Conservation (phyloP, 2,797 vertebrate species). For the Gymnodraco acuticeps region DNA sequence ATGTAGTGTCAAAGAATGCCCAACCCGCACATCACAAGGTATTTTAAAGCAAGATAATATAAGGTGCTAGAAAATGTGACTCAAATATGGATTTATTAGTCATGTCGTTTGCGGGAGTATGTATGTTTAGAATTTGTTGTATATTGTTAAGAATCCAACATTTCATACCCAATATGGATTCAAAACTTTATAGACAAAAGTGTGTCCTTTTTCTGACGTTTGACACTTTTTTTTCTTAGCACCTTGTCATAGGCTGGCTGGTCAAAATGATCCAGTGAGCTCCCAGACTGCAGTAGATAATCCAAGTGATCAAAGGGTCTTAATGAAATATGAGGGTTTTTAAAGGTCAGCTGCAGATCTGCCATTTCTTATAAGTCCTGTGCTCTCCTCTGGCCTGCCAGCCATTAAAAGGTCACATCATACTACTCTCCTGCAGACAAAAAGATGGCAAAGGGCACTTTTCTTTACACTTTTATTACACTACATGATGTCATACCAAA, state of each 20-base stretch:
- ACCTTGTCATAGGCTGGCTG: constrained; percentile 31
- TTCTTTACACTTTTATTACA: constrained; percentile 48
- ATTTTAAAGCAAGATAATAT: not conserved
- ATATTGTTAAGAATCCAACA: not conserved
- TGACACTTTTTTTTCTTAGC: constrained; percentile 36
- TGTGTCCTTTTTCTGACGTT: constrained; percentile 13
- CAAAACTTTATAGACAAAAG: constrained; percentile 1
- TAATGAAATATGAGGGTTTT: constrained; percentile 79
- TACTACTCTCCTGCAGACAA: constrained; percentile 68
- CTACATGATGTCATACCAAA: constrained; percentile 56
- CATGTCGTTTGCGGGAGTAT: not conserved
- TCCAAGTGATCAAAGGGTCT: constrained; percentile 80
- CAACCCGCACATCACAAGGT: not conserved
- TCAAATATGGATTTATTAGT: no score
- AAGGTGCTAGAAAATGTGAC: not conserved
- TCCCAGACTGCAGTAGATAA: constrained; percentile 76
- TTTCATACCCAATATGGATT: no score
- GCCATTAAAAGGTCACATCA: constrained; percentile 81
- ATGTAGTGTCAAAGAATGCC: not conserved
- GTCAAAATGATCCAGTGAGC: constrained; percentile 57
- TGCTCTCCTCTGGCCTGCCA: constrained; percentile 67
- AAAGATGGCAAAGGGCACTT: constrained; percentile 64
- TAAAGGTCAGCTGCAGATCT: constrained; percentile 82
- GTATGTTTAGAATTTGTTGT: not conserved
- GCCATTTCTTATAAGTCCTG: constrained; percentile 79